Conservation (phyloP, 2,113 vertebrate species). For the Lampris incognitus region DNA sequence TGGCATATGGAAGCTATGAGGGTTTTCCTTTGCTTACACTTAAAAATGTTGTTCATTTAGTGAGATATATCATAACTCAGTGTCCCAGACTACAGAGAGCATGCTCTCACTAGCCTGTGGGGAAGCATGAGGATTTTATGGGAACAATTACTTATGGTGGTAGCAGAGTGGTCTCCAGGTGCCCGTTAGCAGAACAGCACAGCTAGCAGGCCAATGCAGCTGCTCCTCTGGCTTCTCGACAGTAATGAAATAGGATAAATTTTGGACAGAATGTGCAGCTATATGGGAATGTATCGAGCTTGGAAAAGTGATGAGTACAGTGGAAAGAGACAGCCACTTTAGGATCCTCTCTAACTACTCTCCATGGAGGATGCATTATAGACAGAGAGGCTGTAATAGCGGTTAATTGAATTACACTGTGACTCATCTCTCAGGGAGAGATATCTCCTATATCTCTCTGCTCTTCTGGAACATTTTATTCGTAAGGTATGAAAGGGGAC, state of each 20-base stretch:
- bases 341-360: conserved; percentile 1
- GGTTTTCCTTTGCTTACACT: background rate
- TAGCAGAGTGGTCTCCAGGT: conserved; percentile 50
- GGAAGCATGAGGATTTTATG: conserved; percentile 40
- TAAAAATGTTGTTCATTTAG: background rate
- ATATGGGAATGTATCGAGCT: background rate
- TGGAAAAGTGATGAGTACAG: background rate
- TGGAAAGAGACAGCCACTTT: background rate
- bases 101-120: conserved; percentile 3
- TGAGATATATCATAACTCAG: conserved; percentile 9
- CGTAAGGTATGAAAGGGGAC: conserved; percentile 18
- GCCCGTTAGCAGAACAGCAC: conserved; percentile 43
- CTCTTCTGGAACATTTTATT: conserved; percentile 42
- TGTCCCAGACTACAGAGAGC: conserved; percentile 9
- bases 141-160: conserved; percentile 52
- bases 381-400: conserved; percentile 18
- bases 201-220: conserved; percentile 16
- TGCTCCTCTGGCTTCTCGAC: background rate
- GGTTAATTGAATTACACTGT: conserved; percentile 50
- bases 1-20: background rate
- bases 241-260: conserved; percentile 9
- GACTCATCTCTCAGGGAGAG: conserved; percentile 40
- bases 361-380: background rate
- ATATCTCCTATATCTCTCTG: conserved; percentile 11
- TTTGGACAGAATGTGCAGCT: background rate